Base-by-base conservation (phyloP, 2,888 invertebrate genomes). In the Agonum fuliginosum region DNA sequence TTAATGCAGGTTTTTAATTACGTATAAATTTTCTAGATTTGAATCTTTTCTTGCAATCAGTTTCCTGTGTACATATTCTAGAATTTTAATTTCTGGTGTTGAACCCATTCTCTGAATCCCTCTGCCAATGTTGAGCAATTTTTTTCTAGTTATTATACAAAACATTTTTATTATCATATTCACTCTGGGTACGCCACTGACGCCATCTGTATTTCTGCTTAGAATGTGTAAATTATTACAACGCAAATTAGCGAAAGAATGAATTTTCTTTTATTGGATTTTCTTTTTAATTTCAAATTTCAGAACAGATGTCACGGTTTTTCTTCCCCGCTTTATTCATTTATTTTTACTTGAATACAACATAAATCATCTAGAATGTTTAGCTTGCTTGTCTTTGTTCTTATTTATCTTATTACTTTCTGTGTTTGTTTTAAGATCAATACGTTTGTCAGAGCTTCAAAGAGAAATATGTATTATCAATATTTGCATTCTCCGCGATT, bases 181-280 rank as follows among this genome's bases (percentile, higher is more conserved):
- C n/a, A n/a, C n/a, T n/a, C n/a, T n/a, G n/a, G n/a, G n/a, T n/a
- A n/a, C n/a, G n/a, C n/a, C n/a, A n/a, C n/a, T n/a, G n/a, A n/a
- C 24, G 27, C 30, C 51, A 70, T 70, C 70, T 77, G 76, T 77
- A 77, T 77, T 77, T 75, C 34, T 70, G 70, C 76, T 77, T 77
- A 77, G 69, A 77, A 77, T 77, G 76, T 77, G 76, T 77, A 77
- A 77, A 77, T 77, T 77, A 58, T 77, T 77, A 54, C 76, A 70
- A 70, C 58, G 19, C 76, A 70, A 77, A 77, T 77, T 77, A 77
- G 70, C 70, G 54, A 54, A 77, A 58, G 76, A 77, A 77, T 70
- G 69, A 43, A 75, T 67, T 70, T 77, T 70, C 65, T 41, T 77
- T 77, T 77, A 69, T 69, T 77, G 51, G 70, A 69, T 69, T 77